These are phyloP conservation scores for Icerya purchasi DNA, from an alignment of 2,888 invertebrate genomes.

Conservation along the genomic window DNA sequence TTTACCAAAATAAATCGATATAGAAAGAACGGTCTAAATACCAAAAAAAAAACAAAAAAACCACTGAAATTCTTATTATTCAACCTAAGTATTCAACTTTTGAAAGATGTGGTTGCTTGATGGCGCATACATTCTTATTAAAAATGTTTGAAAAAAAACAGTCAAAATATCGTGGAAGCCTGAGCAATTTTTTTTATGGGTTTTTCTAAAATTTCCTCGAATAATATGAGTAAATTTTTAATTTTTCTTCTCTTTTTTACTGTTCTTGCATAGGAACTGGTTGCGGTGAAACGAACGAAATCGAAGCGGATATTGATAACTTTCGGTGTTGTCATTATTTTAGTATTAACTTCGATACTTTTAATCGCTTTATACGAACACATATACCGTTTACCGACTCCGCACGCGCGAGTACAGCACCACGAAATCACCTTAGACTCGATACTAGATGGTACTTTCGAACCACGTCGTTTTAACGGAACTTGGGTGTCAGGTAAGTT, in stretches of 20 bases:
- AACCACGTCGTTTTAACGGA: conserved; percentile 47
- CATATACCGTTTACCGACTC: conserved; percentile 1
- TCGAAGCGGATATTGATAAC: conserved; percentile 1
- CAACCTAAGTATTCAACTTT: no score
- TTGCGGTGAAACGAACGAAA: conserved; percentile 7
- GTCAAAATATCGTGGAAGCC: no score
- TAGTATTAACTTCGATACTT: conserved; percentile 7
- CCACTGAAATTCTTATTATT: no score
- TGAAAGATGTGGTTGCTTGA: no score
- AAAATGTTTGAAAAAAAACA: no score
- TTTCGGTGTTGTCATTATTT: conserved; percentile 2
- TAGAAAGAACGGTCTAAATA: no score
- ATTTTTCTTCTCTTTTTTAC: background rate
- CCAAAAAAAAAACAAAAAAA: no score
- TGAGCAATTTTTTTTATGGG: no score
- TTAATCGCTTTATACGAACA: conserved; percentile 4
- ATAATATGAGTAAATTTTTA: no score
- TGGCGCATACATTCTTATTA: no score
- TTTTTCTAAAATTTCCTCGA: no score
- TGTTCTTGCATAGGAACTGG: conserved; percentile 7
- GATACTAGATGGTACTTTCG: conserved; percentile 13
- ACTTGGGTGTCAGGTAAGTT: conserved; percentile 55
- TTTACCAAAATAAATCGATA: no score
- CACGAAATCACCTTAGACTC: conserved; percentile 4
- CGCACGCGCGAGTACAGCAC: conserved; percentile 2